Evolutionary conservation across 2,797 vertebrate genomes (phyloP), one percentile per base, ranked within the genome.

Genomic region (Rallus crepitans): DNA sequence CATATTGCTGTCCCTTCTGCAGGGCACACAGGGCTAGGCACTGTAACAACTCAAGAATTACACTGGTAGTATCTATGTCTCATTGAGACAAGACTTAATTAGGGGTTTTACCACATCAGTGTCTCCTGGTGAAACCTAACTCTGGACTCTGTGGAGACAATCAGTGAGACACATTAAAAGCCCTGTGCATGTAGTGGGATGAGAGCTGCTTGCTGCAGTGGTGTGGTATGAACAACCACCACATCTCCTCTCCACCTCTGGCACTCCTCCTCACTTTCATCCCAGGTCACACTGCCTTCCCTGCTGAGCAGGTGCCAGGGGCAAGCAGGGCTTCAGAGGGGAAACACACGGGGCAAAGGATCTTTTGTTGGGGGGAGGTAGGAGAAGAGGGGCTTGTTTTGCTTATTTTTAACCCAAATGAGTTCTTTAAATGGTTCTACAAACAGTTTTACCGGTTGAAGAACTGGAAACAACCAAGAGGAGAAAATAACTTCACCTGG

Each of bases 31-130:
- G 20, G 24, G 13, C 18, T 9, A 24, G 42, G 42, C 48, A 37
- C 50, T 21, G 0, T 12, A 48, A 14, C 5, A n/a, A 42, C 40
- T 21, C 6, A 47, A 30, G 11, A 15, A 12, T 24, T 10, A 30
- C 15, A 3, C 0, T 2, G 25, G 17, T 14, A 17, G 3, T 10
- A 56, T 5, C 60, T 39, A 11, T 2, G 3, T 4, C 13, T 15
- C 31, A n/a, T 2, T 3, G 11, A 13, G 39, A 52, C 30, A 76
- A 30, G 71, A 47, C n/a, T 31, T 7, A 9, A 39, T 2, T 3
- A 7, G 24, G 60, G 57, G 40, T 5, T 81, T 42, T 57, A 37
- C 59, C 86, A 25, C 63, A 61, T 4, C 61, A n/a, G 9, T 45
- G 65, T 25, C 33, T 53, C 11, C 42, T 1, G 12, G 64, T 53